Conservation (phyloP, 2,113 vertebrate genomes). For the Sakesphorus luctuosus region DNA sequence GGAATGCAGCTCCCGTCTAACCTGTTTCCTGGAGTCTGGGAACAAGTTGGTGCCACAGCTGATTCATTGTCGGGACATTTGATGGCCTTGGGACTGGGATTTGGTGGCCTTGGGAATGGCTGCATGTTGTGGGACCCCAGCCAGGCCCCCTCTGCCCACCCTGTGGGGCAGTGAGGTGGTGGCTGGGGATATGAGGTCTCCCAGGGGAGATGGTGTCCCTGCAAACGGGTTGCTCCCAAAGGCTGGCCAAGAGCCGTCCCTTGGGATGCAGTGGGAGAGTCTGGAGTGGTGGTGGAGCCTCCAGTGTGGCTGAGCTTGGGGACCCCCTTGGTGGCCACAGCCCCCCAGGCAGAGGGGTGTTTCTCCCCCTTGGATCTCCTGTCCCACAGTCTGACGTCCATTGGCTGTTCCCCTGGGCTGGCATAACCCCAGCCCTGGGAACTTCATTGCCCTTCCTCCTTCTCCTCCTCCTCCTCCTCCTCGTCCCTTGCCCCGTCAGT, state of each 20-base stretch:
- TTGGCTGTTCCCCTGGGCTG: neutral
- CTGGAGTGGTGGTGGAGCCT: neutral
- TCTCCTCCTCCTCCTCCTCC: neutral
- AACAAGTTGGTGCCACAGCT: neutral
- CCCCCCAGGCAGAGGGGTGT: neutral
- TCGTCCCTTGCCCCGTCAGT: neutral
- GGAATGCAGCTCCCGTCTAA: constrained; percentile 3
- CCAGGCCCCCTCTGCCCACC: neutral
- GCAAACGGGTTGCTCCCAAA: neutral
- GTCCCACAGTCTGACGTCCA: neutral
- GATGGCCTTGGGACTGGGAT: neutral
- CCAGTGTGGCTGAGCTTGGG: neutral
- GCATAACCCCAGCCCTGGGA: neutral
- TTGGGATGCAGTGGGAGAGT: neutral
- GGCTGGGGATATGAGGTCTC: neutral
- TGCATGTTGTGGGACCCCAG: fast-evolving
- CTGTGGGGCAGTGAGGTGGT: neutral
- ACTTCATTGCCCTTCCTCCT: neutral
- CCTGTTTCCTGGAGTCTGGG: constrained; percentile 15
- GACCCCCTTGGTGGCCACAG: neutral
- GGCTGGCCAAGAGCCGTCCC: neutral
- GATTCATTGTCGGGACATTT: neutral
- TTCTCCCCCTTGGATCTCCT: neutral
- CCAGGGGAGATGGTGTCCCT: neutral
- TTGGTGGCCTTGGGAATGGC: neutral